phyloP scores from a whole-genome alignment of 2,113 vertebrate genomes.

The Brachyhypopomus occidentalis region DNA sequence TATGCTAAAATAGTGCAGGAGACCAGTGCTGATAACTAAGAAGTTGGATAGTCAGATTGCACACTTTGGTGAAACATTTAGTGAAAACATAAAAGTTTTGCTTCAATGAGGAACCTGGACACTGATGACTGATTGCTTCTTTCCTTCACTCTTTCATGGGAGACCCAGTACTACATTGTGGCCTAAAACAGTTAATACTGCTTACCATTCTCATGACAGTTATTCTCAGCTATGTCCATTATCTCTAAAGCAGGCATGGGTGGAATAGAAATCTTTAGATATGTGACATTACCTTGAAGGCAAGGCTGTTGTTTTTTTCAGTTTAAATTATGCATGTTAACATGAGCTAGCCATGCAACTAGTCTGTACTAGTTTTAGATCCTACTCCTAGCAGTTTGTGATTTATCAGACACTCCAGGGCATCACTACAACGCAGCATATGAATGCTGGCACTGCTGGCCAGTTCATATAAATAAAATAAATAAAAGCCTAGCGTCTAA shows the following conservation, averaged over 20 bases:
- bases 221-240: not conserved
- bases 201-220: not conserved
- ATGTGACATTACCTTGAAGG: not conserved
- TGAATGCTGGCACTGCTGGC: not conserved
- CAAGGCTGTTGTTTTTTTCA: not conserved
- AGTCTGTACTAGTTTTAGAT: not conserved
- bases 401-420: constrained; percentile 14
- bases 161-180: not conserved
- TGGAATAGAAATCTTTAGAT: too few relatives aligned
- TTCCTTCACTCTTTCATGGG: not conserved
- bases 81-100: not conserved
- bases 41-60: not conserved
- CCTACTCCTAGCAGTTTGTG: not conserved
- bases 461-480: not conserved
- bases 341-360: not conserved
- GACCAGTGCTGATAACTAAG: not conserved
- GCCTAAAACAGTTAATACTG: too few relatives aligned
- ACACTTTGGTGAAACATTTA: not conserved
- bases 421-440: not conserved
- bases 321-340: not conserved
- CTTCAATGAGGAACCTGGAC: not conserved
- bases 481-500: not conserved
- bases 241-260: not conserved
- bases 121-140: not conserved
- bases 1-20: not conserved